phyloP scores from a whole-genome alignment of 1,140 invertebrate species.

The Zaprionus gabonicus region DNA sequence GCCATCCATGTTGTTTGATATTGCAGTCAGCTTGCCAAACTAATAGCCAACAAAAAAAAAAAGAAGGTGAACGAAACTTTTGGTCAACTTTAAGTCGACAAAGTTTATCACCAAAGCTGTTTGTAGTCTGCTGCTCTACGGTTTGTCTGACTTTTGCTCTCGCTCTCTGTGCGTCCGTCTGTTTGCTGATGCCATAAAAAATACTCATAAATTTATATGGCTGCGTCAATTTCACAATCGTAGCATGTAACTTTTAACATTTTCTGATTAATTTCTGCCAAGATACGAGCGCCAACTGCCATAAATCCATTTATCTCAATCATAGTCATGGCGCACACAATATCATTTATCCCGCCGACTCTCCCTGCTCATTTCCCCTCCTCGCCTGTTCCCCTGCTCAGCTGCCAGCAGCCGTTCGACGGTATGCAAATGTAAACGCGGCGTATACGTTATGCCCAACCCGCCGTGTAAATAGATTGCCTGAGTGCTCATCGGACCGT shows the following conservation, averaged over 20 bases:
- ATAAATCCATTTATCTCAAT: constrained; percentile 82
- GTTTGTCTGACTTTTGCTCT: neutral
- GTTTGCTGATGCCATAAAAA: constrained; percentile 42
- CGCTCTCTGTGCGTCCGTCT: constrained; percentile 2
- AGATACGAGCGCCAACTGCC: constrained; percentile 61
- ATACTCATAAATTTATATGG: constrained; percentile 74
- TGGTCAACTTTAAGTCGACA: constrained; percentile 8
- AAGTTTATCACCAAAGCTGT: constrained; percentile 25
- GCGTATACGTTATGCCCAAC: constrained; percentile 64
- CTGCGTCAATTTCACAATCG: constrained; percentile 76
- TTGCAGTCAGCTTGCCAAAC: neutral
- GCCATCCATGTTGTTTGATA: constrained; percentile 3
- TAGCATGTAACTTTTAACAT: constrained; percentile 70
- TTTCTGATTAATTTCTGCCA: constrained; percentile 75
- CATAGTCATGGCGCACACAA: constrained; percentile 61
- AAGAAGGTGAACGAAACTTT: constrained; percentile 3
- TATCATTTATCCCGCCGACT: constrained; percentile 22
- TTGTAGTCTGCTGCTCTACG: constrained; percentile 1
- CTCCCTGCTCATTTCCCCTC: neutral
- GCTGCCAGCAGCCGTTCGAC: constrained; percentile 12
- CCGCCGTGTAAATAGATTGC: constrained; percentile 61
- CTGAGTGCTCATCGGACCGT: constrained; percentile 30
- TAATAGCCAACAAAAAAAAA: neutral
- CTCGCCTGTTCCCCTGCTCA: neutral
- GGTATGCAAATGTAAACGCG: constrained; percentile 73